Percentiles rank a stretch among this genome's conserved stretches.
These are phyloP conservation scores for Cuniculus paca DNA, from an alignment of 2,797 vertebrate species.

Conservation along the genomic window DNA sequence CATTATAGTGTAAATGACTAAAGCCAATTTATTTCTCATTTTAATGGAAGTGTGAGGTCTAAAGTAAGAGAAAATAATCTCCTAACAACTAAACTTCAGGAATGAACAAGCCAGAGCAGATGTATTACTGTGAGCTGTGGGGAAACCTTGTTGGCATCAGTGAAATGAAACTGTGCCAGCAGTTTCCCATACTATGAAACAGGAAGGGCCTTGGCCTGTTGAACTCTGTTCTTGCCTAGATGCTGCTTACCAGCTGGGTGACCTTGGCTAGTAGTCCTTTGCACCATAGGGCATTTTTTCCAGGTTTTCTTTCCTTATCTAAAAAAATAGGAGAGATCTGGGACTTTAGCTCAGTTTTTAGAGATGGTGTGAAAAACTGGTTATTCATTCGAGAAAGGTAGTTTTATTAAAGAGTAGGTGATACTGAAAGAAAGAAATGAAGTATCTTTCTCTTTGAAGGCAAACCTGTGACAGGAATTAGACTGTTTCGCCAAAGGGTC, in stretches of 20 bases:
- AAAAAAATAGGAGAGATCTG: neutral
- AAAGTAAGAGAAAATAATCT: constrained; percentile 9
- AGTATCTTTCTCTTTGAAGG: neutral
- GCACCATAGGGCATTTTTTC: neutral
- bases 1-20: neutral
- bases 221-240: neutral
- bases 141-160: neutral
- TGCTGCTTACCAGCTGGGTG: neutral
- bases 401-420: neutral
- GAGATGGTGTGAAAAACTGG: neutral
- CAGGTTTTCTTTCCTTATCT: neutral
- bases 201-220: neutral
- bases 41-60: neutral
- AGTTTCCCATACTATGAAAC: neutral
- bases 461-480: neutral
- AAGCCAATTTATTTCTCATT: constrained; percentile 16
- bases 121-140: neutral
- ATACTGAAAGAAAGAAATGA: neutral
- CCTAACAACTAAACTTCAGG: neutral
- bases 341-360: neutral
- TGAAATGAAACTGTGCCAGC: neutral
- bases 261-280: neutral
- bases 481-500: neutral
- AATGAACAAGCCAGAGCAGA: neutral
- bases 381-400: neutral